Evolutionary conservation across 2,888 invertebrate species (phyloP), one percentile per base, ranked within the genome.

Genomic region (Julus scandinavius): DNA sequence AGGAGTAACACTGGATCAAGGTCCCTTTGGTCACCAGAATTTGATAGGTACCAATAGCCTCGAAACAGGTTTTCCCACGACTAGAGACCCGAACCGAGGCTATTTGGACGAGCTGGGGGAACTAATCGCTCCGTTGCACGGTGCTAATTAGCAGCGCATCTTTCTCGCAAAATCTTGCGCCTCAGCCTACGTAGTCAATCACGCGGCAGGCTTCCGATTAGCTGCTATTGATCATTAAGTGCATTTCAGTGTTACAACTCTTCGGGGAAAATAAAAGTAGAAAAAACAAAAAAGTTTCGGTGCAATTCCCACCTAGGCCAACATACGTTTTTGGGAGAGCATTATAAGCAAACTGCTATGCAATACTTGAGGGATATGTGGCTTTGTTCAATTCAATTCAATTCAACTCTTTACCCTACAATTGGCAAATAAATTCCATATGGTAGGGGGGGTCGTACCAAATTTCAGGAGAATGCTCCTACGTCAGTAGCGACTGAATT

Each of bases 201-300:
- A 72, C 29, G 20, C 29, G 29, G 9, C 29, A 72, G 72, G 72
- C 20, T 72, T 72, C 72, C 29, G 72, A 72, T 72, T 72, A 72
- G 72, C 72, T 29, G 72, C 72, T 72, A 72, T 72, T 72, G 72
- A 72, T 72, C 72, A 72, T 72, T 72, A 72, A 72, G 72, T 72
- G 72, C 72, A 72, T 72, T 72, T 72, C 72, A 72, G 72, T 72
- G 72, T 72, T 72, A 72, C 72, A 72, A 72, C 72, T 11, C 72
- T 72, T 72, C 20, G 72, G 72, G 72, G 72, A 72, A 72, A 72
- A 72, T 29, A 72, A 72, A 72, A 29, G 20, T 1, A 29, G 9
- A 29, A 29, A 72, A 29, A 72, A n/a, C 5, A 2, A 45, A 45
- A 6, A 72, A 72, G 20, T 72, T 72, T 72, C n/a, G 20, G 17